Evolutionary conservation across 2,888 invertebrate genomes (phyloP), one percentile per base, ranked within the genome.

Genomic region (Caenorhabditis sinica): DNA sequence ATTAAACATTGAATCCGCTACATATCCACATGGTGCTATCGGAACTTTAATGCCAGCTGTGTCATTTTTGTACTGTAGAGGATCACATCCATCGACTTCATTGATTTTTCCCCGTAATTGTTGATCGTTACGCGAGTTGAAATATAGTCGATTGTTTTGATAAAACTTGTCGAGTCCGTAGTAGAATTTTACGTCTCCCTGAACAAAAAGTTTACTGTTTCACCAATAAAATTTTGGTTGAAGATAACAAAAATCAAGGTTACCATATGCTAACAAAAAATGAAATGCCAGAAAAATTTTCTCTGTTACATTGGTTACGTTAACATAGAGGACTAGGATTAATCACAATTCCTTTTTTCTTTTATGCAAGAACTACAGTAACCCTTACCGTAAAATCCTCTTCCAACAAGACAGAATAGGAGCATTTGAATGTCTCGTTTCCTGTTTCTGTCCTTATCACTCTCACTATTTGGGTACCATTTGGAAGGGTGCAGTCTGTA

Each of bases 1-100:
- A 94, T 96, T 98, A 93, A 99, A 99, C 82, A 99, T 94, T 0
- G 98, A 98, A 94, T 99, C 99, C 0, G 99, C 99, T 86, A 99
- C 98, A 15, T 98, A 98, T 17, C 99, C 99, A 94, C 99, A 99
- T 0, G 99, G 99, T 1, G 97, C 98, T 86, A 97, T 95, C 0
- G 96, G 95, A 3, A 86, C 28, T 63, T 81, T 84, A 0, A n/a
- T n/a, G n/a, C n/a, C n/a, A n/a, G n/a, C n/a, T n/a, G 84, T 68
- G 0, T 51, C 66, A 66, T 84, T 81, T 4, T 23, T 25, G 60
- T 82, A 85, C 9, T 85, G 72, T 49, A 85, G 60, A 0, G 90
- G 90, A 11, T 85, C 76, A 83, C 90, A 88, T 8, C 89, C 91
- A n/a, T 87, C 94, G 0, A 93, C 93, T 89, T 94, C 95, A 5